phyloP scores from a whole-genome alignment of 1,140 invertebrate genomes.

The Glomeris maerens region DNA sequence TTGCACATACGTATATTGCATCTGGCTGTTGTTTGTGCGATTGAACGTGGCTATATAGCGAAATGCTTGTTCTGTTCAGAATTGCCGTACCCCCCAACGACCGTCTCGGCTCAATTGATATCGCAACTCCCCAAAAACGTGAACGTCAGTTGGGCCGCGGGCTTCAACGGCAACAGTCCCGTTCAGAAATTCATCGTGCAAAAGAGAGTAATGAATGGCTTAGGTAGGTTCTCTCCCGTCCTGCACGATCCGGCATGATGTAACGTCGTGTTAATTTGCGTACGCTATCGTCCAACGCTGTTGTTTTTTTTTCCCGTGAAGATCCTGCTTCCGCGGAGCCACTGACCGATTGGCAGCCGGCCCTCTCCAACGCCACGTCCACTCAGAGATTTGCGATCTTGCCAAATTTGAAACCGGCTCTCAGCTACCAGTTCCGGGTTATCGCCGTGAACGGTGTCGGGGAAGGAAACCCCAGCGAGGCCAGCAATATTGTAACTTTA shows the following conservation, averaged over 20 bases:
- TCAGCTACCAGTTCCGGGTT: conserved; percentile 88
- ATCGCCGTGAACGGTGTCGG: conserved; percentile 90
- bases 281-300: neutral
- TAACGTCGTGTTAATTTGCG: neutral
- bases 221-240: neutral
- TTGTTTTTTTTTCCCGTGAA: conserved; percentile 42
- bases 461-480: conserved; percentile 73
- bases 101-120: conserved; percentile 55
- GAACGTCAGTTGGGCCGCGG: conserved; percentile 84
- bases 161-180: conserved; percentile 93
- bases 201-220: conserved; percentile 52
- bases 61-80: conserved; percentile 39
- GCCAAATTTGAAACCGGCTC: conserved; percentile 77
- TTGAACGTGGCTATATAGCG: no score
- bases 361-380: conserved; percentile 69
- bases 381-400: conserved; percentile 61
- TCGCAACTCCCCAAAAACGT: conserved; percentile 38
- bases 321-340: conserved; percentile 57
- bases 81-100: conserved; percentile 77
- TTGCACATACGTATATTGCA: neutral
- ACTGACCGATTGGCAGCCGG: conserved; percentile 72
- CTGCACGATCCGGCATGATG: neutral
- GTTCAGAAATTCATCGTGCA: conserved; percentile 87
- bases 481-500: conserved; percentile 70
- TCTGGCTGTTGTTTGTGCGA: neutral